Evolutionary conservation across 2,888 invertebrate genomes (phyloP).

Genomic region (Ochropacha duplaris): DNA sequence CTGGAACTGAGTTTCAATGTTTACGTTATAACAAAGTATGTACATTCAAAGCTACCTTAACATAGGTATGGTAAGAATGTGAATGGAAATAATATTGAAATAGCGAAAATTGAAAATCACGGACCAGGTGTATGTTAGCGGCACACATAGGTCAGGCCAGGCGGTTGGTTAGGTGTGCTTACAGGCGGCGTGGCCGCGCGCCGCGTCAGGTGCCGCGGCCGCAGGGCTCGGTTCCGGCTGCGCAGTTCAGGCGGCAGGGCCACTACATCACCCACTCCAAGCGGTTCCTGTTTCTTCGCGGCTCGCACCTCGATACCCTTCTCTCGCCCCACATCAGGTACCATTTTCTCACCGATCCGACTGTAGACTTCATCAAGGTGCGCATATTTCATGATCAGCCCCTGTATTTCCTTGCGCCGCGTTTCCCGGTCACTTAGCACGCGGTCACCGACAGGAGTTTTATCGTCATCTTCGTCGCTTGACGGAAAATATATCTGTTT

Average conservation of each 20-base stretch:
- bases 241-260: constrained; percentile 74
- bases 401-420: constrained; percentile 91
- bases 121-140: constrained; percentile 76
- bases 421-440: constrained; percentile 88
- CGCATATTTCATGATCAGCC: constrained; percentile 91
- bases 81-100: constrained; percentile 23
- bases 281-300: constrained; percentile 55
- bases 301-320: constrained; percentile 43
- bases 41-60: not conserved
- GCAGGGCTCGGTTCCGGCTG: constrained; percentile 66
- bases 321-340: constrained; percentile 38
- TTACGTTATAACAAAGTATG: constrained; percentile 1
- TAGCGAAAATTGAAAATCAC: constrained; percentile 55
- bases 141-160: constrained; percentile 76
- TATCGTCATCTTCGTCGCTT: constrained; percentile 80
- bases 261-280: constrained; percentile 70
- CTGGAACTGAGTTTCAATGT: constrained; percentile 1
- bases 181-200: constrained; percentile 82
- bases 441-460: constrained; percentile 81
- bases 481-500: constrained; percentile 77
- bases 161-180: constrained; percentile 76
- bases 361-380: constrained; percentile 89
- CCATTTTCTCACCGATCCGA: constrained; percentile 65
- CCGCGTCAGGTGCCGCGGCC: constrained; percentile 76
- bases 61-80: not conserved